These are phyloP conservation scores for Tetropium fuscum DNA, from an alignment of 2,888 invertebrate species.

Conservation along the genomic window DNA sequence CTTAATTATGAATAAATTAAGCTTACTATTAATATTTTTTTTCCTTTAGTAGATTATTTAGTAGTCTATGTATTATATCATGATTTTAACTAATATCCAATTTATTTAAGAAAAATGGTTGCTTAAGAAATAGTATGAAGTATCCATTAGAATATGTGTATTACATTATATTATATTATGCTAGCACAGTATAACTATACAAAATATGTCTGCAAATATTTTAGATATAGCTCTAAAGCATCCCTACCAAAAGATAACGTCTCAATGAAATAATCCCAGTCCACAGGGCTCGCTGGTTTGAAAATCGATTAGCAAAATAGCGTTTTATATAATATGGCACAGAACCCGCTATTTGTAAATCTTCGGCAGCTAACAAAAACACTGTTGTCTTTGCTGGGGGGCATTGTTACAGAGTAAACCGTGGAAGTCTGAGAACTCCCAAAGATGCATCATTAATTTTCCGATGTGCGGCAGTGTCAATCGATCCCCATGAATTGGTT, in stretches of 20 bases:
- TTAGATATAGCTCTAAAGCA: too few species aligned
- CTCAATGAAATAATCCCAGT: slow-evolving; percentile 10
- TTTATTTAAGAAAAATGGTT: too few species aligned
- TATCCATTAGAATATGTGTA: too few species aligned
- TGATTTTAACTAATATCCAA: too few species aligned
- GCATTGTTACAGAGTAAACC: slow-evolving; percentile 27
- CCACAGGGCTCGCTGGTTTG: slow-evolving; percentile 1
- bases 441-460: slow-evolving; percentile 39
- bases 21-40: too few species aligned
- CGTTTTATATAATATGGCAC: slow-evolving; percentile 29
- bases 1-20: too few species aligned
- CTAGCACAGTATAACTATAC: too few species aligned
- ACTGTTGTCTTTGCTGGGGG: slow-evolving; percentile 35
- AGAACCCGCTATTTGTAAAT: slow-evolving; percentile 37
- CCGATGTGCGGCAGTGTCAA: slow-evolving; percentile 24
- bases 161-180: too few species aligned
- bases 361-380: slow-evolving; percentile 33
- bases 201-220: too few species aligned
- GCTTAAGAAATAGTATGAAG: too few species aligned
- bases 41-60: too few species aligned
- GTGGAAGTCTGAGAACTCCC: slow-evolving; percentile 36
- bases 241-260: slow-evolving; percentile 4
- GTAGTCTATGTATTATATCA: too few species aligned
- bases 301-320: slow-evolving; percentile 21
- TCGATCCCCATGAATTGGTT: slow-evolving; percentile 30